Conservation (phyloP, 2,888 invertebrate genomes). For the Cataglyphis rosenhaueri region DNA sequence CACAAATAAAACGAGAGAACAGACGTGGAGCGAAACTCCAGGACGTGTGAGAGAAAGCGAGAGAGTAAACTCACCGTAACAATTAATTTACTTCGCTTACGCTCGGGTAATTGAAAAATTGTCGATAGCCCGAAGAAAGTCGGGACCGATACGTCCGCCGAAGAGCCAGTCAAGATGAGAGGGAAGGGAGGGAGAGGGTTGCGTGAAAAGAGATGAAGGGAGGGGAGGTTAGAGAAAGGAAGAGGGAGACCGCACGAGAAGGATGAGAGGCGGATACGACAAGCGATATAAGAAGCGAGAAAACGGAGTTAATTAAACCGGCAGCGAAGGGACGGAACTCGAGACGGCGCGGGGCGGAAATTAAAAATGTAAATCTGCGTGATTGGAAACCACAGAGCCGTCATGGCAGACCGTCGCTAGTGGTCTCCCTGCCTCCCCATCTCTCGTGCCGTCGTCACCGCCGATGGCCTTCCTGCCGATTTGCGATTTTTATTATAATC, state of each 20-base stretch:
- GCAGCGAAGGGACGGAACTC: constrained; percentile 63
- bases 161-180: constrained; percentile 11
- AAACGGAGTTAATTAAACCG: constrained; percentile 81
- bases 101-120: constrained; percentile 80
- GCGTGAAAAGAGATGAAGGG: too few relatives aligned
- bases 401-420: constrained; percentile 30
- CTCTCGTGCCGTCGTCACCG: background rate
- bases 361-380: constrained; percentile 82
- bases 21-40: constrained; percentile 8
- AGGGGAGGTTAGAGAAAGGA: background rate
- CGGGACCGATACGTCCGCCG: constrained; percentile 58
- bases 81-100: constrained; percentile 80
- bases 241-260: background rate
- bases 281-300: constrained; percentile 79
- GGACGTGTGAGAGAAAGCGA: constrained; percentile 22
- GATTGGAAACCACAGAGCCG: constrained; percentile 77
- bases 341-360: constrained; percentile 73
- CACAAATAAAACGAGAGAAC: constrained; percentile 37
- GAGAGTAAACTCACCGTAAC: constrained; percentile 68
- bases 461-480: constrained; percentile 56
- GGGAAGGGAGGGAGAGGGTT: background rate
- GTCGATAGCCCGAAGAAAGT: constrained; percentile 74
- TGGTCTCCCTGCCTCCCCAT: background rate
- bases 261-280: constrained; percentile 60
- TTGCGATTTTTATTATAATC: constrained; percentile 71